Base-by-base conservation (phyloP, 1,140 invertebrate species). In the Gonatopus flavifemur region DNA sequence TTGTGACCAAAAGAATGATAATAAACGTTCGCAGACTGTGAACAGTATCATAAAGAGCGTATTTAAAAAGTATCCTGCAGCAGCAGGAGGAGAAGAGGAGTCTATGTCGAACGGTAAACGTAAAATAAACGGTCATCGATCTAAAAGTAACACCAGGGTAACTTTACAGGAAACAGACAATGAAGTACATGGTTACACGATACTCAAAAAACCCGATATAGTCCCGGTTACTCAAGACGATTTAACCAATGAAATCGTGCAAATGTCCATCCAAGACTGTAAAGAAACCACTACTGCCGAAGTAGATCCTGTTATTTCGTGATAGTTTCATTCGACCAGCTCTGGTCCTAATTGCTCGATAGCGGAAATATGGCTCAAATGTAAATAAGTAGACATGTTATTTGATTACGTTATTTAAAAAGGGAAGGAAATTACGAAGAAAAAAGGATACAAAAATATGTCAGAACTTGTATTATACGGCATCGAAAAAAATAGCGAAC, bases 241-340 rank as follows among this genome's bases (percentile, higher is more conserved):
- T n/a, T 45, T 67, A 19, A 49, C 44, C 21, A 64, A 51, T 22
- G 68, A 72, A 19, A 57, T 72, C 12, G 55, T 65, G 47, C 69
- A 74, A 38, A 41, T 72, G 52, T 63, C 65, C 6, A 70, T 76
- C 55, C 61, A 69, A 64, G 72, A 72, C 59, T 74, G 70, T 54
- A 70, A 69, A 37, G 69, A 72, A n/a, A 53, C 57, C 19, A 50
- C 56, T 38, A 12, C 25, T 13, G n/a, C 5, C 15, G 64, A 74
- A 18, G 43, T 65, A 38, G 57, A 59, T 35, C 53, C 62, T 30
- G 65, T 74, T 35, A 56, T 70, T 50, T 74, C 69, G 69, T 74
- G 70, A 72, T 75, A 74, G 60, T 53, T 49, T 60, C 55, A 49
- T 50, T 55, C 43, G 51, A 30, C 28, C 48, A 49, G n/a, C n/a